These are phyloP conservation scores for Penaeus indicus DNA, from an alignment of 1,140 invertebrate genomes.

Conservation along the genomic window DNA sequence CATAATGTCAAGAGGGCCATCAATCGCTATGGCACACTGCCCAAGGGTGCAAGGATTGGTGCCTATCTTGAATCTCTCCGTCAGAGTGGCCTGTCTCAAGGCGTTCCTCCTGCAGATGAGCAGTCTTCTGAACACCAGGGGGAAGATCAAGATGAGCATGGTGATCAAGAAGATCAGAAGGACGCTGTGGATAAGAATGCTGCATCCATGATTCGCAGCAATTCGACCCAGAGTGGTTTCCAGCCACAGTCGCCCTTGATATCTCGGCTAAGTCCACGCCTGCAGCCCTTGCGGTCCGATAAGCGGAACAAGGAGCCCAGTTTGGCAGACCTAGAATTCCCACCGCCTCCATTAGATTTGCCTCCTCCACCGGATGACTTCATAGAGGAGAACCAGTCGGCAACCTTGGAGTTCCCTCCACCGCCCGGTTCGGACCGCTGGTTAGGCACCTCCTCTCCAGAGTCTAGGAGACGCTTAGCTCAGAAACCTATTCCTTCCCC, in stretches of 20 bases:
- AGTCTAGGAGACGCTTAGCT: conserved; percentile 27
- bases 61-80: conserved; percentile 94
- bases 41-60: conserved; percentile 94
- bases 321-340: conserved; percentile 86
- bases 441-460: conserved; percentile 42
- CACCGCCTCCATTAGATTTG: conserved; percentile 84
- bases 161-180: conserved; percentile 26
- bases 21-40: conserved; percentile 95
- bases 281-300: conserved; percentile 49
- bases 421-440: conserved; percentile 63
- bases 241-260: conserved; percentile 63
- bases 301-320: conserved; percentile 60
- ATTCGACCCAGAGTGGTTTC: conserved; percentile 64
- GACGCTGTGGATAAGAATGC: conserved; percentile 35
- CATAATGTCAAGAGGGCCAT: conserved; percentile 97
- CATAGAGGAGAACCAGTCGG: conserved; percentile 67
- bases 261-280: conserved; percentile 60
- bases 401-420: conserved; percentile 67
- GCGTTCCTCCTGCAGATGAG: conserved; percentile 70
- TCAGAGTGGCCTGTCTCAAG: conserved; percentile 79
- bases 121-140: conserved; percentile 52
- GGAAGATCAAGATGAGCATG: conserved; percentile 40
- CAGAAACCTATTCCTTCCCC: conserved; percentile 63
- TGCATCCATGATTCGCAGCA: conserved; percentile 65
- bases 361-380: conserved; percentile 80